These are phyloP conservation scores for Neofelis nebulosa DNA, from an alignment of 2,113 vertebrate species.

Conservation along the genomic window DNA sequence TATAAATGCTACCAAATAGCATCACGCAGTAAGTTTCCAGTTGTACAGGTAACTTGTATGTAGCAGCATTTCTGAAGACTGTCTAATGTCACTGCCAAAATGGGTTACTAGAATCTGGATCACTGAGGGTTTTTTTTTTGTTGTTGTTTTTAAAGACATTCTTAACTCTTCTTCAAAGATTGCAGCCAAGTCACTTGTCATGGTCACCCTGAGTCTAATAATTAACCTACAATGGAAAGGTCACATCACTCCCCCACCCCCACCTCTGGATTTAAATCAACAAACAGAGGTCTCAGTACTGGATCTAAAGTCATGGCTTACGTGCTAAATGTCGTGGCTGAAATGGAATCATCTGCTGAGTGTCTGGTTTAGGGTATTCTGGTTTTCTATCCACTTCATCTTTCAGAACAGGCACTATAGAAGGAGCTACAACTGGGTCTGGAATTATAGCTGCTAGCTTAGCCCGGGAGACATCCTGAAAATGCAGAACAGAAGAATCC, in stretches of 20 bases:
- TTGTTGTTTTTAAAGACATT: not conserved
- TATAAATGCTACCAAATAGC: not conserved
- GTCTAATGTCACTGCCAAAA: not conserved
- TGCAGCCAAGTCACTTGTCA: slow-evolving; percentile 35
- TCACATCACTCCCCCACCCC: not conserved
- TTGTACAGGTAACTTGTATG: not conserved
- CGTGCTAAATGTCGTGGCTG: slow-evolving; percentile 98
- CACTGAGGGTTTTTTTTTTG: not conserved
- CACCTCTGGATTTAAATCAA: slow-evolving; percentile 33
- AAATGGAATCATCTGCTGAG: slow-evolving; percentile 98
- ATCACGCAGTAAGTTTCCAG: not conserved
- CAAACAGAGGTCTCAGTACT: slow-evolving; percentile 39
- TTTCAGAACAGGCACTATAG: slow-evolving; percentile 92
- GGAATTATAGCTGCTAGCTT: slow-evolving; percentile 94
- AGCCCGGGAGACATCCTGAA: slow-evolving; percentile 96
- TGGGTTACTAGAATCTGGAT: not conserved
- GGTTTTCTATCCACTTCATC: slow-evolving; percentile 97
- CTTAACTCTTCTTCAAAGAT: slow-evolving; percentile 40
- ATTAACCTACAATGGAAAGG: slow-evolving; percentile 47
- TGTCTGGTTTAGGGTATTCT: slow-evolving; percentile 98
- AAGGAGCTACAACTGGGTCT: slow-evolving; percentile 96
- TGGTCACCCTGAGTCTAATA: slow-evolving; percentile 42
- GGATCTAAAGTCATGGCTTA: slow-evolving; percentile 83
- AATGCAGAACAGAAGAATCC: slow-evolving; percentile 77
- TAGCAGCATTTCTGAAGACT: not conserved